These are phyloP conservation scores for Bucco capensis DNA, from an alignment of 2,113 vertebrate genomes.

Conservation along the genomic window DNA sequence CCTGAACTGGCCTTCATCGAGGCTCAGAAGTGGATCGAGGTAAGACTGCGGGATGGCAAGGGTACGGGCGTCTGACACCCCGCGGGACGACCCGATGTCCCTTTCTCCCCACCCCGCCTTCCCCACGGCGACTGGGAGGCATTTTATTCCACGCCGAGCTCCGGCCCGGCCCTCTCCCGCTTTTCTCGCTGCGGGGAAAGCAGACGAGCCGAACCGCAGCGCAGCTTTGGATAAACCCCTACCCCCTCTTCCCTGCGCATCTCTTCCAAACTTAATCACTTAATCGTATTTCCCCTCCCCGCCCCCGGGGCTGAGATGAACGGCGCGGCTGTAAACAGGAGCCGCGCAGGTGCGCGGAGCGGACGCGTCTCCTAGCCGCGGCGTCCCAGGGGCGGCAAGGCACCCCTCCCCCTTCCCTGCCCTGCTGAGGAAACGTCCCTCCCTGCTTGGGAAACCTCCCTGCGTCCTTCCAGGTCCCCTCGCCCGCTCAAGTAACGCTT, in stretches of 20 bases:
- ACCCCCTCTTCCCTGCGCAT: neutral
- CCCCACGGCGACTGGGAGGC: neutral
- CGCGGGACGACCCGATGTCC: neutral
- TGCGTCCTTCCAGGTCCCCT: no score
- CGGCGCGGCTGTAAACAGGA: neutral
- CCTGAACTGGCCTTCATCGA: constrained; percentile 85
- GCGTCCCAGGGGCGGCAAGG: neutral
- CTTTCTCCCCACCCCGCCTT: no score
- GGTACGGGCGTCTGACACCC: neutral
- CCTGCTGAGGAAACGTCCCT: no score
- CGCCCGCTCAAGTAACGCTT: neutral
- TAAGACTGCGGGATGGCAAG: constrained; percentile 56
- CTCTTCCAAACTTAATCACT: constrained; percentile 27
- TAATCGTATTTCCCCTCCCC: constrained; percentile 21
- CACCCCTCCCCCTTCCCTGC: neutral
- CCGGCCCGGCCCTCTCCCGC: neutral
- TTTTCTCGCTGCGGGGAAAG: neutral
- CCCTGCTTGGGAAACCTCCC: no score
- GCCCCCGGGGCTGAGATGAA: neutral
- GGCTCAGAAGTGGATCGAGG: constrained; percentile 94
- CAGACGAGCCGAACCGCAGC: neutral
- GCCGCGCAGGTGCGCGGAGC: constrained; percentile 32
- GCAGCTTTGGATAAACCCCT: neutral
- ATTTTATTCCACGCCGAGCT: neutral
- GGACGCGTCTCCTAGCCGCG: neutral